Evolutionary conservation across 2,888 invertebrate species (phyloP).

Genomic region (Nomada goodeniana): DNA sequence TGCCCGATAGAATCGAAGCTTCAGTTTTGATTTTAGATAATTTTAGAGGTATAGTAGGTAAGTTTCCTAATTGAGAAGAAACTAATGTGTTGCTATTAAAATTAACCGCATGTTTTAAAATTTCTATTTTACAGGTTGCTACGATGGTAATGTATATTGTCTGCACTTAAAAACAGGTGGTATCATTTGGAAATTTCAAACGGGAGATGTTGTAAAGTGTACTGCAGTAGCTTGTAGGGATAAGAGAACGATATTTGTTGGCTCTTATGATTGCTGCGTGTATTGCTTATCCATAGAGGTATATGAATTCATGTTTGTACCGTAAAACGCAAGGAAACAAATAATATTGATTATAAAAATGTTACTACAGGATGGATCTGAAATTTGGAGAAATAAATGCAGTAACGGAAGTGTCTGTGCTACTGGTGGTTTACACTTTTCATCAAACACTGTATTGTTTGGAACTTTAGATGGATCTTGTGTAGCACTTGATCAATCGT

Average conservation of each 20-base stretch:
- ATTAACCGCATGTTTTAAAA: background rate
- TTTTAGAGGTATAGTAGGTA: slow-evolving; percentile 88
- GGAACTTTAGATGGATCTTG: slow-evolving; percentile 88
- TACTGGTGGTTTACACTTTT: slow-evolving; percentile 82
- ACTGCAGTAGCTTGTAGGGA: slow-evolving; percentile 84
- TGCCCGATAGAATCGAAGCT: slow-evolving; percentile 91
- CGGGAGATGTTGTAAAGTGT: slow-evolving; percentile 89
- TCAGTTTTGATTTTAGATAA: slow-evolving; percentile 85
- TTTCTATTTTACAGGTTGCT: slow-evolving; percentile 85
- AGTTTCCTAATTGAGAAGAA: slow-evolving; percentile 44
- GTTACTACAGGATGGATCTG: slow-evolving; percentile 84
- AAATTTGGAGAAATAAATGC: slow-evolving; percentile 80
- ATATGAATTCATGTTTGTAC: slow-evolving; percentile 63
- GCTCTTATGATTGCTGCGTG: slow-evolving; percentile 89
- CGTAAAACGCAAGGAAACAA: background rate
- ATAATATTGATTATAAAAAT: slow-evolving; percentile 15
- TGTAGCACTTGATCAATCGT: slow-evolving; percentile 85
- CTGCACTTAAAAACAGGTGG: slow-evolving; percentile 86
- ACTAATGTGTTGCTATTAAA: too few relatives aligned
- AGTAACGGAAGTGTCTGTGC: slow-evolving; percentile 85
- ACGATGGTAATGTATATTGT: slow-evolving; percentile 90
- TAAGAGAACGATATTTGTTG: slow-evolving; percentile 86
- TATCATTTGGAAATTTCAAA: slow-evolving; percentile 87
- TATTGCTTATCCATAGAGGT: slow-evolving; percentile 87
- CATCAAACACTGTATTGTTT: slow-evolving; percentile 80